These are phyloP conservation scores for Myotis lucifugus DNA, from an alignment of 2,113 vertebrate genomes.

Conservation along the genomic window DNA sequence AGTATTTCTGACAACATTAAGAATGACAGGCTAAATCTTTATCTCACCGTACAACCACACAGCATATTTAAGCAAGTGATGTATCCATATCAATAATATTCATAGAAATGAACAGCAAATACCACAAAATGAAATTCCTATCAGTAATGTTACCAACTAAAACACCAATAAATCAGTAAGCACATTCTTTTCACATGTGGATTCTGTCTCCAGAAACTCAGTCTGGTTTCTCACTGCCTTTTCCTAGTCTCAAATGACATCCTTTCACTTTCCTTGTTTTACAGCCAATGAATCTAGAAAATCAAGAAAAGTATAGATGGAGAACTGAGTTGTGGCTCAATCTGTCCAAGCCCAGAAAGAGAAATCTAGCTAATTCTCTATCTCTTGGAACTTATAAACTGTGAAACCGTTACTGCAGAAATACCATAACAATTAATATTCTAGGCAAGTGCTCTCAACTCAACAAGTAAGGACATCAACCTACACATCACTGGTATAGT, in stretches of 20 bases:
- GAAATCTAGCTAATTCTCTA: not conserved
- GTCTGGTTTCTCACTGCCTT: not conserved
- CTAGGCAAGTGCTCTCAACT: not conserved
- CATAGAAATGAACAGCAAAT: not conserved
- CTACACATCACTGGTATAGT: not conserved
- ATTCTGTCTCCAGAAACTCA: not conserved
- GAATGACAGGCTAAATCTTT: constrained; percentile 41
- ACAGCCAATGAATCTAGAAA: not conserved
- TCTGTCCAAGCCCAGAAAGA: not conserved
- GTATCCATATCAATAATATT: not conserved
- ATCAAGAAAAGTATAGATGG: not conserved
- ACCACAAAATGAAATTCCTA: not conserved
- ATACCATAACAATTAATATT: not conserved
- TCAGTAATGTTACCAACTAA: not conserved
- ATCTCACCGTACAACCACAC: not conserved
- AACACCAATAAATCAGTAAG: not conserved
- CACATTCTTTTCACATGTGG: not conserved
- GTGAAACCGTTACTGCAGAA: not conserved
- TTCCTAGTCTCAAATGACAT: not conserved
- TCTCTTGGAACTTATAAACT: not conserved
- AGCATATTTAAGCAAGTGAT: not conserved
- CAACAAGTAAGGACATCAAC: not conserved
- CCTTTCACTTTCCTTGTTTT: not conserved
- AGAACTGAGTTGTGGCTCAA: not conserved
- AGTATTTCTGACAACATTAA: not conserved